Conservation (phyloP, 2,888 invertebrate genomes). For the Pristionchus mayeri region DNA sequence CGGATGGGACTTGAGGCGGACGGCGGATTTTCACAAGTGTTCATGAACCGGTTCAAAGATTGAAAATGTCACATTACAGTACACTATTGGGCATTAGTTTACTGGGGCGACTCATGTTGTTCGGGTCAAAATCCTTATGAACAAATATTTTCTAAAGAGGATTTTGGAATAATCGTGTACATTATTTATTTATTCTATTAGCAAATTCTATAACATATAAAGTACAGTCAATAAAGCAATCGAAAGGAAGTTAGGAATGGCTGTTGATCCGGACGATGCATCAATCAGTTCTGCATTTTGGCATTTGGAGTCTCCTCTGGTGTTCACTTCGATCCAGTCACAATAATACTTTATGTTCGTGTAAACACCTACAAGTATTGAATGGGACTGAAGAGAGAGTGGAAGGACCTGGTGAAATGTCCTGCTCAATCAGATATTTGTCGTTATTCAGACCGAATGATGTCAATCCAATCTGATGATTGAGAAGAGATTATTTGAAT, state of each 20-base stretch:
- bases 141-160: too few species aligned
- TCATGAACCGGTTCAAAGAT: too few species aligned
- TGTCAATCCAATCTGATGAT: not conserved
- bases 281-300: not conserved
- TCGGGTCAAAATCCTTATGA: too few species aligned
- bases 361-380: not conserved
- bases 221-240: not conserved
- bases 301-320: slow-evolving; percentile 8
- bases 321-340: slow-evolving; percentile 12
- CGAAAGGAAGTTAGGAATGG: not conserved
- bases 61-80: too few species aligned
- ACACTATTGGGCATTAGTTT: too few species aligned
- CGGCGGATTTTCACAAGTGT: too few species aligned
- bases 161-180: not conserved
- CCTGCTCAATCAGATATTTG: not conserved
- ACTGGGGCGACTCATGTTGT: too few species aligned
- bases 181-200: not conserved
- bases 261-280: not conserved
- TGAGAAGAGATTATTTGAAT: not conserved
- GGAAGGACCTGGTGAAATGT: not conserved
- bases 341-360: not conserved
- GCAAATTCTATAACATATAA: not conserved
- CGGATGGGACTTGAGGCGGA: too few species aligned
- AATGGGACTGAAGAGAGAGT: too few species aligned
- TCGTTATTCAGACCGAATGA: not conserved